Evolutionary conservation across 2,113 vertebrate species (phyloP).

Genomic region (Lanius collurio): DNA sequence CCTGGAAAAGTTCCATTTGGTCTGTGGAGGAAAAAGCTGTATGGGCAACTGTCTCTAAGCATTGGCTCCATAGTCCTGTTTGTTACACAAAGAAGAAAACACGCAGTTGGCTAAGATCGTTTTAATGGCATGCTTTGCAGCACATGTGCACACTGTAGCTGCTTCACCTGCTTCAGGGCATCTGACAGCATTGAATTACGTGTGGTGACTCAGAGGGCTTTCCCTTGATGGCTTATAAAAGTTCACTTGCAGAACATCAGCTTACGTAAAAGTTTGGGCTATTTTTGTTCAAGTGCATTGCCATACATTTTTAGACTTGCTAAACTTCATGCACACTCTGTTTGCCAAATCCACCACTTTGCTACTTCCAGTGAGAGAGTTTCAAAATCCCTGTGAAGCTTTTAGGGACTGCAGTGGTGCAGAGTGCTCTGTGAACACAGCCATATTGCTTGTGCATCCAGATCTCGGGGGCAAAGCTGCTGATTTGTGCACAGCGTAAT

Average conservation of each 20-base stretch:
- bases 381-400: not conserved
- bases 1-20: not conserved
- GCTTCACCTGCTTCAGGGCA: not conserved
- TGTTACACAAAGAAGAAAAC: not conserved
- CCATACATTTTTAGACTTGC: not conserved
- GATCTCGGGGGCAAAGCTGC: not conserved
- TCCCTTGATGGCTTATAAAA: not conserved
- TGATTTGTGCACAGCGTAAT: not conserved
- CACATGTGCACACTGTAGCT: not conserved
- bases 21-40: not conserved
- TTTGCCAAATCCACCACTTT: constrained; percentile 13
- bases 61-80: not conserved
- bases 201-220: constrained; percentile 14
- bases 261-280: constrained; percentile 20
- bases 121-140: not conserved
- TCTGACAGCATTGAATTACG: not conserved
- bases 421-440: not conserved
- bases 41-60: not conserved
- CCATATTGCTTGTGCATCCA: not conserved
- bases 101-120: not conserved
- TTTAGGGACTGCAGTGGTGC: not conserved
- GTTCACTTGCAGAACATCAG: constrained; percentile 1
- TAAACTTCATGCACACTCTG: not conserved
- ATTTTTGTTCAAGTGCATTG: constrained; percentile 15
- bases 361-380: not conserved